A percentile compares a stretch with the other conserved stretches of the same genome.
Evolutionary conservation across 2,888 invertebrate species (phyloP).

Genomic region (Crossocerus cetratus): DNA sequence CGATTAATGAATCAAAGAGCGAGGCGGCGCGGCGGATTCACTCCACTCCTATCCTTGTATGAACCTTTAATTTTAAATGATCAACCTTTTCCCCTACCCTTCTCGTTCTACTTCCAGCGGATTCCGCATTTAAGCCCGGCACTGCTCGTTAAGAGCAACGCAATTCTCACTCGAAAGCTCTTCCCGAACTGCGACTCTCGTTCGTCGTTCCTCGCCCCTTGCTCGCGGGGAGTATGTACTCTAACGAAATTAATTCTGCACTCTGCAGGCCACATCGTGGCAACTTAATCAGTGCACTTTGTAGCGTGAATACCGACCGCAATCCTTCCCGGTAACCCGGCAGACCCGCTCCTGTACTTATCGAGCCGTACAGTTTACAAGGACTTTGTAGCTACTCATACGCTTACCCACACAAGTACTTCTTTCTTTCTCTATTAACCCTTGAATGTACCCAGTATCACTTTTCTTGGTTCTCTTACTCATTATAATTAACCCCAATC

Average conservation of each 20-base stretch:
- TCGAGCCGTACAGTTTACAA: too few relatives aligned
- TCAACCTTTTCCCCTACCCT: too few relatives aligned
- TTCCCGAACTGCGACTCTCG: slow-evolving; percentile 1
- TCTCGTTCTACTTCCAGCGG: background rate
- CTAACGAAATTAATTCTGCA: slow-evolving; percentile 1
- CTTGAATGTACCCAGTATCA: too few relatives aligned
- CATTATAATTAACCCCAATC: too few relatives aligned
- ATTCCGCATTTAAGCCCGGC: background rate
- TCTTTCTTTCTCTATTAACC: too few relatives aligned
- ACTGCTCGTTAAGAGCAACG: background rate
- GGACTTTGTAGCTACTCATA: too few relatives aligned
- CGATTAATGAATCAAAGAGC: slow-evolving; percentile 11
- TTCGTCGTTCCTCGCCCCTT: background rate
- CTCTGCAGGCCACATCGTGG: background rate
- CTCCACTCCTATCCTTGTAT: background rate
- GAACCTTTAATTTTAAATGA: too few relatives aligned
- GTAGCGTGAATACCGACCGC: slow-evolving; percentile 11
- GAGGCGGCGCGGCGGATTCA: background rate
- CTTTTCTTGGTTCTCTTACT: too few relatives aligned
- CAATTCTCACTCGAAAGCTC: background rate
- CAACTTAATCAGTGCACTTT: slow-evolving; percentile 1
- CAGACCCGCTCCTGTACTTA: background rate
- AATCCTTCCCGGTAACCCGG: slow-evolving; percentile 23
- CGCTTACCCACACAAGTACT: too few relatives aligned
- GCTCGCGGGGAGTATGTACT: background rate